Percentiles rank a stretch among this genome's conserved stretches.
Evolutionary conservation across 2,888 invertebrate genomes (phyloP).

Genomic region (Cerastoderma edule): DNA sequence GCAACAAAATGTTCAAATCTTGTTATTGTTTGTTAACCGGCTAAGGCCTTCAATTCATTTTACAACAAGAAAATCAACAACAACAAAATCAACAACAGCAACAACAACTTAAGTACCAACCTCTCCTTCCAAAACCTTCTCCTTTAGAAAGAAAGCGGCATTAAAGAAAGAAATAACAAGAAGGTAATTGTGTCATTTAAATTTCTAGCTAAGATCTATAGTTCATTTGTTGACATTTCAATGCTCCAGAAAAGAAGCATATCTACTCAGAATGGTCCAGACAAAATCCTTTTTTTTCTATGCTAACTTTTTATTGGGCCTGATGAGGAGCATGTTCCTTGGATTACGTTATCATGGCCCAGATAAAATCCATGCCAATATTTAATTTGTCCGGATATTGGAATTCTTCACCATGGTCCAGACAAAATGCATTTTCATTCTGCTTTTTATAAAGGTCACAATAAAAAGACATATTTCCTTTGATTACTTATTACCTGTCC

Average conservation of each 20-base stretch:
- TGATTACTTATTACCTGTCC: neutral
- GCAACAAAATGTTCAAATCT: neutral
- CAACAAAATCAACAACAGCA: slow-evolving; percentile 16
- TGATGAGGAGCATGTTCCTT: no score
- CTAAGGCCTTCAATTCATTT: no score
- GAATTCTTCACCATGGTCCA: no score
- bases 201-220: no score
- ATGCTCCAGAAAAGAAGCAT: slow-evolving; percentile 1
- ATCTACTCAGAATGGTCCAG: no score
- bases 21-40: neutral
- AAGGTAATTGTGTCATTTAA: neutral
- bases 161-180: slow-evolving; percentile 1
- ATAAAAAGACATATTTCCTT: neutral
- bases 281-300: no score
- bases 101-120: slow-evolving; percentile 55
- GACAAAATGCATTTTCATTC: neutral
- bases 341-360: no score
- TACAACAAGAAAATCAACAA: slow-evolving; percentile 12
- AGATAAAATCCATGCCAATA: no score
- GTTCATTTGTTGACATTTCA: neutral
- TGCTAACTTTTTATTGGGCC: no score
- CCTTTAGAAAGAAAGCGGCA: slow-evolving; percentile 40
- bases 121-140: slow-evolving; percentile 61
- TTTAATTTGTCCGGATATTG: no score
- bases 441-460: neutral